These are phyloP conservation scores for Achlya flavicornis DNA, from an alignment of 2,888 invertebrate species.

Conservation along the genomic window DNA sequence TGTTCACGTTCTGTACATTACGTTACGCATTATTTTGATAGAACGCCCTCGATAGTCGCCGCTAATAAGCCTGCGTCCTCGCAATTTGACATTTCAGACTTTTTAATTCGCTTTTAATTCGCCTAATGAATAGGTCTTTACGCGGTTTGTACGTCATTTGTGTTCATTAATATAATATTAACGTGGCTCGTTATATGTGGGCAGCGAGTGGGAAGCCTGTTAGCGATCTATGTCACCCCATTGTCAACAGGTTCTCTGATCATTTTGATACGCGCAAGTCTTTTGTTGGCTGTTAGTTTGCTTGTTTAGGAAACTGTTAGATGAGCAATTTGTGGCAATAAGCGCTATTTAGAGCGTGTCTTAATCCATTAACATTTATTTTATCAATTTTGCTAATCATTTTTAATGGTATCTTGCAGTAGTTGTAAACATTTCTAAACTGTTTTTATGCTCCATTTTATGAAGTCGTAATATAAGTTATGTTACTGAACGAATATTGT, in stretches of 20 bases:
- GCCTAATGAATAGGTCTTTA: conserved; percentile 78
- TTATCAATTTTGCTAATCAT: conserved; percentile 54
- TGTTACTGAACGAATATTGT: conserved; percentile 35
- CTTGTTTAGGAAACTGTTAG: conserved; percentile 51
- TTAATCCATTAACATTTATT: conserved; percentile 51
- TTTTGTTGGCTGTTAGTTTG: conserved; percentile 20
- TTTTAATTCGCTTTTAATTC: conserved; percentile 80
- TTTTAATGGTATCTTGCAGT: conserved; percentile 38
- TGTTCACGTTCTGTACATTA: conserved; percentile 21
- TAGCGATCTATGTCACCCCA: conserved; percentile 53
- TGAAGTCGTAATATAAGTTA: conserved; percentile 12
- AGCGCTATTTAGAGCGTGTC: conserved; percentile 61
- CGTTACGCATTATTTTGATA: conserved; percentile 46
- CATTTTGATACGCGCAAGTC: conserved; percentile 20
- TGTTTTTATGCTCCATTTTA: conserved; percentile 16
- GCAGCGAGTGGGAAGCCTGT: conserved; percentile 61
- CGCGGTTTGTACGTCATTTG: conserved; percentile 77
- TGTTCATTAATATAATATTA: conserved; percentile 78
- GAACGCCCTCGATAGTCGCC: conserved; percentile 43
- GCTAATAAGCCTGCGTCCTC: conserved; percentile 73
- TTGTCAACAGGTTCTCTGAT: conserved; percentile 38
- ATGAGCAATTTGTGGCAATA: conserved; percentile 59
- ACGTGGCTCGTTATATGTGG: conserved; percentile 67
- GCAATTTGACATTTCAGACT: conserved; percentile 80
- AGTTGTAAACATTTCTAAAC: conserved; percentile 33